Evolutionary conservation across 1,140 invertebrate species (phyloP).

Genomic region (Harlomillsia oculata): DNA sequence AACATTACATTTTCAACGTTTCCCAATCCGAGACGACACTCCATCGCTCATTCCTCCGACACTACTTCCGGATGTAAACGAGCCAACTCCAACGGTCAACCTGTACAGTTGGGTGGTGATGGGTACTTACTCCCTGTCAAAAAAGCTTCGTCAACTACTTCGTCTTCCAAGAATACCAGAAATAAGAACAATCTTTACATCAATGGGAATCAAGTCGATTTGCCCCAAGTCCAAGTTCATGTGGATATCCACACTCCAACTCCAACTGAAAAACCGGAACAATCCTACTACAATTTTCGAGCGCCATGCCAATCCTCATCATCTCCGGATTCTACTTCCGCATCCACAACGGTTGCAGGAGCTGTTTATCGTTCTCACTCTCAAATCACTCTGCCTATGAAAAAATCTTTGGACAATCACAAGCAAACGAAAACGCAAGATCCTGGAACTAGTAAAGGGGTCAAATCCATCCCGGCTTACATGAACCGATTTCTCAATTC

Average conservation of each 20-base stretch:
- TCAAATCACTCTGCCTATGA: no score
- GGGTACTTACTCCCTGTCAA: conserved; percentile 20
- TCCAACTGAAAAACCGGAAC: no score
- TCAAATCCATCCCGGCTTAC: conserved; percentile 6
- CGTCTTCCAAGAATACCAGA: neutral
- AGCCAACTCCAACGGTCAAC: neutral
- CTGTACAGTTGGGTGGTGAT: neutral
- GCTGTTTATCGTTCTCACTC: no score
- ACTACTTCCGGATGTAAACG: neutral
- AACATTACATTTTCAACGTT: conserved; percentile 29
- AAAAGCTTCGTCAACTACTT: neutral
- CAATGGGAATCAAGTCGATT: no score
- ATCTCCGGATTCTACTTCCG: no score
- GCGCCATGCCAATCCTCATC: no score
- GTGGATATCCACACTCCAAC: conserved; percentile 27
- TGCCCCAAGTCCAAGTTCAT: conserved; percentile 15
- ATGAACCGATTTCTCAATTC: conserved; percentile 15
- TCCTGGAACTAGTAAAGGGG: no score
- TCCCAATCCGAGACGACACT: conserved; percentile 29
- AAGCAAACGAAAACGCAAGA: no score
- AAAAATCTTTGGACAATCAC: no score
- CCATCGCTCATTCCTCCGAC: conserved; percentile 21
- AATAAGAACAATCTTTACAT: conserved; percentile 24
- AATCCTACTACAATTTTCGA: no score
- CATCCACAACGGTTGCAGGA: no score